Evolutionary conservation across 2,797 vertebrate genomes (phyloP), one percentile per base, ranked within the genome.

Genomic region (Alouatta caraya): DNA sequence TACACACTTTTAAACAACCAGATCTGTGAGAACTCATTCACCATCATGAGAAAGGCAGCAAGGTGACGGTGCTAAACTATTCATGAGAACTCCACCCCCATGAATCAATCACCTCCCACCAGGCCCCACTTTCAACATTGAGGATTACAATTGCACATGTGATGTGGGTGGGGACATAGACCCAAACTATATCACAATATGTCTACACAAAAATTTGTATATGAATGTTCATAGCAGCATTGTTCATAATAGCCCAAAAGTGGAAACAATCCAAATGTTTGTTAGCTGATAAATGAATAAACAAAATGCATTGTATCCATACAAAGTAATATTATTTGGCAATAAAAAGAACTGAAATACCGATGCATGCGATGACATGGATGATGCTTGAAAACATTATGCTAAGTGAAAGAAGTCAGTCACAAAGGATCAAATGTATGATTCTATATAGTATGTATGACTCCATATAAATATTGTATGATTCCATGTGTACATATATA

Each of bases 231-330:
- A 64, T 13, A 39, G 67, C 52, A 81, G n/a, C 6, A 28, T 95
- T 94, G 78, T 61, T 92, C 33, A 28, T 64, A 76, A 85, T 30
- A 94, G 42, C 26, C 76, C 90, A 78, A 89, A 55, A 55, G 30
- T 52, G 14, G 28, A 88, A 73, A 61, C 42, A 44, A 64, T 5
- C 2, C 55, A 78, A 75, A 79, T 82, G 24, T 19, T 15, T 13
- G 39, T 72, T 33, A 78, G 80, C 55, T 70, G 33, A 87, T 21
- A 70, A 82, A 78, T 59, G 50, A 44, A 83, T 91, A 42, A 83
- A 78, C 37, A 48, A 82, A 72, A 52, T 42, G 30, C 0, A 33
- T 33, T 67, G 33, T 67, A 67, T 67, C 9, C 44, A 44, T 42
- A 50, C 13, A 64, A 93, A 92, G 12, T 21, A 50, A 79, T 90